phyloP scores from a whole-genome alignment of 1,140 invertebrate genomes.

The Drosophila auraria region DNA sequence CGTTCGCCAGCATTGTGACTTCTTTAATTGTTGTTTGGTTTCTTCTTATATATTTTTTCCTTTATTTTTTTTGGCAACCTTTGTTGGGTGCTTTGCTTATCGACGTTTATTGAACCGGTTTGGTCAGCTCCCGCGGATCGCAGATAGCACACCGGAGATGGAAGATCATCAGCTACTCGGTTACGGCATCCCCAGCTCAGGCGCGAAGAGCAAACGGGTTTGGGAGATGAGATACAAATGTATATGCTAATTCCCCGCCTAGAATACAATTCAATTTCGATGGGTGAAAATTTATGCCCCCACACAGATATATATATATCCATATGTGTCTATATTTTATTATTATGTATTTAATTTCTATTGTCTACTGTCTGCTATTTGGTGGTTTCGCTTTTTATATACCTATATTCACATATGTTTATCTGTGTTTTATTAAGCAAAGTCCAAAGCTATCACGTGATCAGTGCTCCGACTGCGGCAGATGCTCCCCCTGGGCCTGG shows the following conservation, averaged over 20 bases:
- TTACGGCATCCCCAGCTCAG: constrained; percentile 42
- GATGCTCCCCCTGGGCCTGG: constrained; percentile 88
- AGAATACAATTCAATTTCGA: constrained; percentile 64
- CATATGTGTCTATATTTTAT: constrained; percentile 26
- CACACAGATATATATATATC: constrained; percentile 5
- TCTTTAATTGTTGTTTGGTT: constrained; percentile 34
- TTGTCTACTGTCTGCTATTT: constrained; percentile 39
- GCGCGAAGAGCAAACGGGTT: constrained; percentile 44
- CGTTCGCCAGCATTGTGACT: constrained; percentile 42
- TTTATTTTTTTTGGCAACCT: constrained; percentile 51
- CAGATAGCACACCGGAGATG: constrained; percentile 12
- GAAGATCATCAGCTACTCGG: constrained; percentile 44
- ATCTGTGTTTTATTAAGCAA: constrained; percentile 15
- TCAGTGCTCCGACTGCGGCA: constrained; percentile 86
- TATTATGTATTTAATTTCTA: constrained; percentile 38
- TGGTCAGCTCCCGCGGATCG: constrained; percentile 62
- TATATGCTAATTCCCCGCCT: constrained; percentile 59
- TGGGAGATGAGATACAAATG: constrained; percentile 40
- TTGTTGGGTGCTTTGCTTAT: constrained; percentile 57
- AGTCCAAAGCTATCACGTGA: constrained; percentile 54
- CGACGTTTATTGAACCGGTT: constrained; percentile 73
- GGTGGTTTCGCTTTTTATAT: constrained; percentile 32
- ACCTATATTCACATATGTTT: not conserved
- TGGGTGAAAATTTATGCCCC: constrained; percentile 51
- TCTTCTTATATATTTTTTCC: not conserved